Evolutionary conservation across 35 echinoderm and acorn worm species (phyloP).

Genomic region (Heliocidaris tuberculata): DNA sequence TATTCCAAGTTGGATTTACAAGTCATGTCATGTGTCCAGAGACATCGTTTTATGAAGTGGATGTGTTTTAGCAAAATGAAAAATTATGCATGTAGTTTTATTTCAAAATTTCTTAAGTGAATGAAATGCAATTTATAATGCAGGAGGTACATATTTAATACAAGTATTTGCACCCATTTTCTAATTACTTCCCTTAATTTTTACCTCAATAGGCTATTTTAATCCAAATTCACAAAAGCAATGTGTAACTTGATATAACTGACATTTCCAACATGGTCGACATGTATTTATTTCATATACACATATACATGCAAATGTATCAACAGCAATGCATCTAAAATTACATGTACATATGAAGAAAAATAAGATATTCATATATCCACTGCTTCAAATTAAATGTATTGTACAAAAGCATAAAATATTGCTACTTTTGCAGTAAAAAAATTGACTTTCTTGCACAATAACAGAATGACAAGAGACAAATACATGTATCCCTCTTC

Average conservation of each 20-base stretch:
- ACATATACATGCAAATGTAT: neutral
- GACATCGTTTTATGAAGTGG: neutral
- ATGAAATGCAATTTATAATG: too few relatives aligned
- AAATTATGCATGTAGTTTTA: too few relatives aligned
- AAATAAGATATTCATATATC: neutral
- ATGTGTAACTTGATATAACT: too few relatives aligned
- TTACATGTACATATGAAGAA: neutral
- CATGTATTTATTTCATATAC: neutral
- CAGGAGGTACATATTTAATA: too few relatives aligned
- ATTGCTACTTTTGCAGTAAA: neutral
- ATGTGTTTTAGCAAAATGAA: too few relatives aligned
- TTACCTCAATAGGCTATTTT: too few relatives aligned
- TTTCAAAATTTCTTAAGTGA: too few relatives aligned
- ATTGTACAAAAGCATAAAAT: neutral
- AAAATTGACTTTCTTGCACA: neutral
- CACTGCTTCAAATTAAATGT: neutral
- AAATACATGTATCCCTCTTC: too few relatives aligned
- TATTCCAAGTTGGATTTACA: slow-evolving; percentile 38
- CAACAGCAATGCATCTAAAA: neutral
- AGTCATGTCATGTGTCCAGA: neutral
- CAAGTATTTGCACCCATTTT: too few relatives aligned
- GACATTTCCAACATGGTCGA: neutral
- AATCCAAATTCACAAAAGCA: too few relatives aligned
- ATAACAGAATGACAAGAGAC: neutral
- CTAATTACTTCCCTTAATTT: too few relatives aligned